Percentiles rank a stretch among this genome's conserved stretches.
Evolutionary conservation across 1,140 invertebrate species (phyloP).

Genomic region (Gonioctena quinquepunctata): DNA sequence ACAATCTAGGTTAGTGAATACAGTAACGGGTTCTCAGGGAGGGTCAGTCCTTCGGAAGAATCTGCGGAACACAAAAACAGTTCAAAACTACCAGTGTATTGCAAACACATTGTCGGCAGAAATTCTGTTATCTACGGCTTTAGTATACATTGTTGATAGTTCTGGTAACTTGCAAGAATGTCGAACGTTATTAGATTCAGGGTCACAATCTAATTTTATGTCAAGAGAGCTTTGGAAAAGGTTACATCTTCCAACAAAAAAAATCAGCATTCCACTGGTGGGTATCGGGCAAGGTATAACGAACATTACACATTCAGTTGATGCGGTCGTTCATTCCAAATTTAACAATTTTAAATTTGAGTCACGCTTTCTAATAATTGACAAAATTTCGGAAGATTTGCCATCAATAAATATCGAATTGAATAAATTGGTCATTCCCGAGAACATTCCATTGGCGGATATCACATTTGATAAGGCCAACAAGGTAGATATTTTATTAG

Average conservation of each 20-base stretch:
- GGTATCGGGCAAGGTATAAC: background rate
- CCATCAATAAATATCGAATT: background rate
- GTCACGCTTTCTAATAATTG: background rate
- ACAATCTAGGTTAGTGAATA: background rate
- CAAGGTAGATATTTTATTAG: background rate
- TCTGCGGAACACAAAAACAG: too few species aligned
- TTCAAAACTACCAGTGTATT: background rate
- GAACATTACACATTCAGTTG: background rate
- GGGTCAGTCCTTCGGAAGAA: too few species aligned
- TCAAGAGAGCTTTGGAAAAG: background rate
- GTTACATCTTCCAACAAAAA: too few species aligned
- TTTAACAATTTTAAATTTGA: background rate
- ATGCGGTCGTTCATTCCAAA: background rate
- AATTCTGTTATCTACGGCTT: background rate
- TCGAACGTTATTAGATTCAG: background rate
- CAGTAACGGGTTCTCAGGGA: background rate
- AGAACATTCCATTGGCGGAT: background rate
- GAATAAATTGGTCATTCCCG: background rate
- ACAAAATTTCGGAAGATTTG: background rate
- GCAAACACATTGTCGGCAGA: background rate
- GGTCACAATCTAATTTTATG: background rate
- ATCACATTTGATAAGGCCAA: background rate
- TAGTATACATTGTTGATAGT: background rate
- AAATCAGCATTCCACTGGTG: background rate
- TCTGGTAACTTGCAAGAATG: background rate